Evolutionary conservation across 2,888 invertebrate species (phyloP), one percentile per base, ranked within the genome.

Genomic region (Agonopterix arenella): DNA sequence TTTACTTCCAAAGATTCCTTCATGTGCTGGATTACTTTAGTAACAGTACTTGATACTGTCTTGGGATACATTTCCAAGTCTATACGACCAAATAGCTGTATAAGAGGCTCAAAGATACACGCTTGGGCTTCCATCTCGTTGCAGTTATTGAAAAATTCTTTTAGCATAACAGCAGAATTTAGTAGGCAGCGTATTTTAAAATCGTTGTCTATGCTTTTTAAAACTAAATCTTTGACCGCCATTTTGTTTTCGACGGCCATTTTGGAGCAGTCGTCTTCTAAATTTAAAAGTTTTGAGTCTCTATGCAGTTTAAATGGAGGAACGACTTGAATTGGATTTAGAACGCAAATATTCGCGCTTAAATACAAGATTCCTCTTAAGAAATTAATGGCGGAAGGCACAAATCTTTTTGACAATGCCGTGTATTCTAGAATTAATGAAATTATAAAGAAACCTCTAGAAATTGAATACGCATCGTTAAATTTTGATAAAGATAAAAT

Each of bases 311-410:
- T 91, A 60, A 95, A 95, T 0, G 95, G 95, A 2, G 93, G 93
- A 9, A 92, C 78, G 0, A 93, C 84, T 89, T 93, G 92, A 11
- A 93, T 76, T 0, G 91, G 79, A 64, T 91, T 90, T 47, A 92
- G 77, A 44, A 90, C 69, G 1, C 89, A 81, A 52, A 93, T 93
- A 10, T 93, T 92, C 4, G 93, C 89, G 11, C 93, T 91, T 75
- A 96, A 73, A 71, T 93, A 93, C 48, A 98, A 73, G 48, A 96
- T 79, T 0, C 97, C 96, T 55, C 92, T 84, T 7, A 98, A 82
- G 68, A 94, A 97, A 72, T 94, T 96, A 1, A 97, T 84, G 0
- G 92, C 94, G 11, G 96, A 93, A 0, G 98, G 97, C 13, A 95
- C 86, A 62, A 94, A 94, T 62, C 97, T 89, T 80, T 96, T 96